phyloP scores from a whole-genome alignment of 2,888 invertebrate genomes.

The Tyria jacobaeae region DNA sequence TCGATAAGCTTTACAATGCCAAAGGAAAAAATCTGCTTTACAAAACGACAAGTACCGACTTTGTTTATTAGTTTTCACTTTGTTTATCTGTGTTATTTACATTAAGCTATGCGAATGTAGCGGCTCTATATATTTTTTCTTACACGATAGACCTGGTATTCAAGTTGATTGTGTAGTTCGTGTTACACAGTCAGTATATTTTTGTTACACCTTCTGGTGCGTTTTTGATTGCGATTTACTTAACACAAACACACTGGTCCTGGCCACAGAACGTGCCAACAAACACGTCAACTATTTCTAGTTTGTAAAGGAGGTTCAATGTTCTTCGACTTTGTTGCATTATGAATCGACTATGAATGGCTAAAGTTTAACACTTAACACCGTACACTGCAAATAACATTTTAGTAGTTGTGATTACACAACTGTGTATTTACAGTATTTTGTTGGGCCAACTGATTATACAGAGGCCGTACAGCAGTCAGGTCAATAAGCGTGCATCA shows the following conservation, averaged over 20 bases:
- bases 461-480: not conserved
- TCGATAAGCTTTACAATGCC: slow-evolving; percentile 24
- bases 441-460: not conserved
- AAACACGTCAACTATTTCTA: not conserved
- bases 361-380: not conserved
- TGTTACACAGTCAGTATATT: not conserved
- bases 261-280: not conserved
- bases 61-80: slow-evolving; percentile 5
- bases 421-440: no score
- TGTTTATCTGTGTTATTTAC: not conserved
- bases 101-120: not conserved
- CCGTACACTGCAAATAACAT: not conserved
- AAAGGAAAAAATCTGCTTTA: slow-evolving; percentile 22
- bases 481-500: not conserved
- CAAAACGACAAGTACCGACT: not conserved
- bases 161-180: not conserved
- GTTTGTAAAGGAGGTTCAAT: not conserved
- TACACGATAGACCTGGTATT: not conserved
- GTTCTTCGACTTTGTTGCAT: not conserved
- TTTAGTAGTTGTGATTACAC: no score
- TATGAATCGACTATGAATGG: not conserved
- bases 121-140: not conserved
- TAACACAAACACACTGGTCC: not conserved
- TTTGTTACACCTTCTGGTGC: not conserved
- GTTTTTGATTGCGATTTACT: not conserved